Base-by-base conservation (phyloP, 1,140 invertebrate species). In the Drosophila athabasca region DNA sequence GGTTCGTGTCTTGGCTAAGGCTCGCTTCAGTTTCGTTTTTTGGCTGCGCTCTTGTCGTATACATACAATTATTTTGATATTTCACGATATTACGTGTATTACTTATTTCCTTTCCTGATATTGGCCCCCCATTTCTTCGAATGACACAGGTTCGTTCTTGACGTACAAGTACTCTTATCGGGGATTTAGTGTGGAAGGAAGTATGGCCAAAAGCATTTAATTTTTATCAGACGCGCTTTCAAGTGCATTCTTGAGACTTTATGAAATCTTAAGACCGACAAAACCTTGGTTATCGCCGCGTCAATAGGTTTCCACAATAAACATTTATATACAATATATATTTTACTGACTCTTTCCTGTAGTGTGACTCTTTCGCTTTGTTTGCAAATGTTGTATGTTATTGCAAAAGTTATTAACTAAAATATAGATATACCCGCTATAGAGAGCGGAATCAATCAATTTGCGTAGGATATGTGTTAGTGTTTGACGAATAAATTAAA, bases 371-470 rank as follows among this genome's bases (percentile, higher is more conserved):
- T 39, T 58, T 45, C 45, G 53, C 46, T 69, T 68, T 26, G 15
- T 44, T 58, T n/a, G 71, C 70, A 57, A 48, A 69, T 77, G 82
- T 85, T 84, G 76, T 75, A 60, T 71, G 79, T 82, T 69, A 82
- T 69, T 46, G 68, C 74, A 78, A 71, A 57, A 60, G 59, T 67
- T 76, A 85, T 88, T 79, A 67, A 78, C 55, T 65, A 68, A 61
- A 65, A 29, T 45, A 24, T 9, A 60, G 45, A 75, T 26, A 53
- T 35, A 51, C 17, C 39, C 31, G 31, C 31, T 19, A 19, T 19
- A 31, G 53, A 57, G 22, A 41, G 22, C 54, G 17, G 57, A 26
- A 69, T 59, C 44, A 53, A 61, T 19, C 55, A 57, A 75, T 24
- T 52, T 43, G 55, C 46, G 31, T 74, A 45, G 54, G 24, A 45